Evolutionary conservation across 1,140 invertebrate species (phyloP), one percentile per base, ranked within the genome.

Genomic region (Lucilia cuprina): DNA sequence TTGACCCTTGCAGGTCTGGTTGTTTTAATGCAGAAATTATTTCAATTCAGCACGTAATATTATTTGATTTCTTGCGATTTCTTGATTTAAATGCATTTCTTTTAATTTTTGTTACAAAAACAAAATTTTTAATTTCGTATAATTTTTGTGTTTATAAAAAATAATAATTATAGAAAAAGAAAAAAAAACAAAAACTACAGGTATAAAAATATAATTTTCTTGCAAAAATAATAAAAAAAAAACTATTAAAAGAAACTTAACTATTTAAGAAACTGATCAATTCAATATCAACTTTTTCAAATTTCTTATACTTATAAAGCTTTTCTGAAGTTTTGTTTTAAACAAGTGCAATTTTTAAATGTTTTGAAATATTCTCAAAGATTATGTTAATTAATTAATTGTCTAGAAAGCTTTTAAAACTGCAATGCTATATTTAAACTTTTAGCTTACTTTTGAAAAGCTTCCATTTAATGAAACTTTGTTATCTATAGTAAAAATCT

Each of bases 41-140:
- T 85, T 34, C 50, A 35, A 25, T 78, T 30, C 84, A 85, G 84
- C 84, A 85, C 84, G 84, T 85, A 85, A 85, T 85, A 82, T 83
- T 70, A 12, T 49, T n/a, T n/a, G n/a, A 82, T 30, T 41, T 41
- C 3, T 41, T 41, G 3, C 35, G 35, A 41, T 41, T 41, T 17
- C n/a, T n/a, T n/a, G 49, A 82, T 10, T 82, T 82, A 9, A 82
- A 65, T 55, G 78, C 21, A 78, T 82, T 82, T 60, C n/a, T n/a
- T n/a, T 70, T 65, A 12, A 21, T 65, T 65, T 65, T 7, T 55
- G 50, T 82, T 82, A 12, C 21, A 70, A 70, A 70, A 21, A 21
- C 0, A 21, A 21, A 21, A 5, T 7, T 5, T 70, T 70, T 70
- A 21, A 8, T 21, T 70, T 70, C 19, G 10, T 65, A 19, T 19